phyloP scores from a whole-genome alignment of 2,797 vertebrate species.

The Characodon lateralis region DNA sequence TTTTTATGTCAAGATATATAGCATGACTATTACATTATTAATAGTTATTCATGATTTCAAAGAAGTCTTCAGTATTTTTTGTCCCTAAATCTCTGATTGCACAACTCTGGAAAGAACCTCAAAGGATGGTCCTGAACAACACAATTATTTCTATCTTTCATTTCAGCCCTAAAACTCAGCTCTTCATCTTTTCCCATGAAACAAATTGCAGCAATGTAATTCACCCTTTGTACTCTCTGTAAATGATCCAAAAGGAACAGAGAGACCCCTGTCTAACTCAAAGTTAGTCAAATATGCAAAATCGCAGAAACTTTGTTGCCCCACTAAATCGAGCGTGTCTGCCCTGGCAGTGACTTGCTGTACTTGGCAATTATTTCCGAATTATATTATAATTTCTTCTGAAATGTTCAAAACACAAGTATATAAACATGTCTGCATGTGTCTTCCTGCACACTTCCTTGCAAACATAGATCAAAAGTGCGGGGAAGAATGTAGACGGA shows the following conservation, averaged over 20 bases:
- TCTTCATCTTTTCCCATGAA: conserved; percentile 46
- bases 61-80: neutral
- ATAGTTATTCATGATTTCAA: neutral
- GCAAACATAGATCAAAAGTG: neutral
- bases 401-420: neutral
- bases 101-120: conserved; percentile 41
- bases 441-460: neutral
- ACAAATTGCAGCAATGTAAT: conserved; percentile 9
- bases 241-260: conserved; percentile 23
- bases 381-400: conserved; percentile 1
- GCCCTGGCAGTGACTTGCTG: neutral
- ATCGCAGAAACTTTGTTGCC: conserved; percentile 26
- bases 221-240: conserved; percentile 35
- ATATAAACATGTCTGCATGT: neutral
- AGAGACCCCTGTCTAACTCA: conserved; percentile 5
- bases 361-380: neutral
- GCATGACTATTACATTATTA: neutral
- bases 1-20: neutral
- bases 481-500: neutral
- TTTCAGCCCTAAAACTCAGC: conserved; percentile 21
- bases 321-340: conserved; percentile 8
- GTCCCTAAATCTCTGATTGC: neutral
- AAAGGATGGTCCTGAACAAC: neutral
- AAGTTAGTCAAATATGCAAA: conserved; percentile 25
- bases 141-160: conserved; percentile 30